Percentiles rank a stretch among this genome's conserved stretches.
These are phyloP conservation scores for Meghimatium bilineatum DNA, from an alignment of 2,888 invertebrate genomes.

Conservation along the genomic window DNA sequence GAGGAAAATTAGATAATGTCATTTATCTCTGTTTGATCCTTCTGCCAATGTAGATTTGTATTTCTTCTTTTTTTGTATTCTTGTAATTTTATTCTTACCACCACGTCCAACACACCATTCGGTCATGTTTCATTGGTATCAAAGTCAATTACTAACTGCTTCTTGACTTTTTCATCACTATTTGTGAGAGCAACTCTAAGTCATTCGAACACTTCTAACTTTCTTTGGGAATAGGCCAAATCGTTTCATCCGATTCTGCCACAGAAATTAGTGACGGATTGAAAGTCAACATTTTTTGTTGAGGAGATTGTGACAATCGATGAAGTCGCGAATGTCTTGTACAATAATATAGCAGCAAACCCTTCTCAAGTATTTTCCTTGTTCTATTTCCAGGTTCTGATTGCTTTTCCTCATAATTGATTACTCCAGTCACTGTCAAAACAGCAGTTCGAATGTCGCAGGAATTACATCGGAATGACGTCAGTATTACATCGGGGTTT, in stretches of 20 bases:
- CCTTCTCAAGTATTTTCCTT: not conserved
- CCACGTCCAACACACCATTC: not conserved
- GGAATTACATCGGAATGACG: constrained; percentile 4
- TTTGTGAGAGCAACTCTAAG: not conserved
- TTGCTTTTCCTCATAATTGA: not conserved
- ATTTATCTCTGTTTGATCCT: too few species aligned
- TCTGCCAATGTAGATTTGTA: too few species aligned
- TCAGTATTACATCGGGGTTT: not conserved
- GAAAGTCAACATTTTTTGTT: not conserved
- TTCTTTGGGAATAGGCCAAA: not conserved
- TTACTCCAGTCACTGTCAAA: constrained; percentile 3
- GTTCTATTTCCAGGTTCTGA: not conserved
- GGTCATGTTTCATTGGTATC: not conserved
- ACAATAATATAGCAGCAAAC: constrained; percentile 6
- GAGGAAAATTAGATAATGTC: too few species aligned
- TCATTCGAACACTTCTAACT: not conserved
- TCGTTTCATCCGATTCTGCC: not conserved
- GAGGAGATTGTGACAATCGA: not conserved
- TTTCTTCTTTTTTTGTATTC: not conserved
- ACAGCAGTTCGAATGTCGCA: not conserved
- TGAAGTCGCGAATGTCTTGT: not conserved
- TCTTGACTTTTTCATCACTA: not conserved
- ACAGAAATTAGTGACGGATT: not conserved
- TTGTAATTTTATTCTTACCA: too few species aligned
- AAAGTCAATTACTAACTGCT: not conserved